Evolutionary conservation across 2,113 vertebrate genomes (phyloP).

Genomic region (Solea senegalensis): DNA sequence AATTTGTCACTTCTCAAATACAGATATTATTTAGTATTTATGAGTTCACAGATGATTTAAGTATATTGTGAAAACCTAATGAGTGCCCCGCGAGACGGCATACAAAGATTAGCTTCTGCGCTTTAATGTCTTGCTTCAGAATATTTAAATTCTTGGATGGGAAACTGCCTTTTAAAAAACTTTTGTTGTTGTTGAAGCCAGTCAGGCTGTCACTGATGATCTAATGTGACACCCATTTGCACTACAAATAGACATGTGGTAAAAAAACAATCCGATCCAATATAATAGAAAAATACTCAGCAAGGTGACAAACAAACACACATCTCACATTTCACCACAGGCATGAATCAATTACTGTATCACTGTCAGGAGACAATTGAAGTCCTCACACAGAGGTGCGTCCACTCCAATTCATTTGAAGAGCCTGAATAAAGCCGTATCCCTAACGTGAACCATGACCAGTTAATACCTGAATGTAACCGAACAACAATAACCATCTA

Average conservation of each 20-base stretch:
- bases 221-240: not conserved
- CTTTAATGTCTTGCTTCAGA: not conserved
- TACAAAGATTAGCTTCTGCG: not conserved
- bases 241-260: not conserved
- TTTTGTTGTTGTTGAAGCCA: not conserved
- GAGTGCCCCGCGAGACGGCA: no score
- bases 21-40: no score
- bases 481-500: no score
- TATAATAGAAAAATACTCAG: not conserved
- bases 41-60: no score
- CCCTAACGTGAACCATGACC: no score
- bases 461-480: no score
- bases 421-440: no score
- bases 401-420: no score
- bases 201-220: slow-evolving; percentile 1
- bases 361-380: slow-evolving; percentile 33
- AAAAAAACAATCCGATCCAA: not conserved
- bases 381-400: not conserved
- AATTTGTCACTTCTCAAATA: no score
- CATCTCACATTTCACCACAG: slow-evolving; percentile 7
- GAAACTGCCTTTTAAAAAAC: no score
- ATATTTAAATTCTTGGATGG: not conserved
- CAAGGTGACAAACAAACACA: slow-evolving; percentile 7
- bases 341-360: slow-evolving; percentile 25
- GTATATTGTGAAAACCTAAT: no score